Evolutionary conservation across 2,888 invertebrate genomes (phyloP), one percentile per base, ranked within the genome.

Genomic region (Conistra vaccinii): DNA sequence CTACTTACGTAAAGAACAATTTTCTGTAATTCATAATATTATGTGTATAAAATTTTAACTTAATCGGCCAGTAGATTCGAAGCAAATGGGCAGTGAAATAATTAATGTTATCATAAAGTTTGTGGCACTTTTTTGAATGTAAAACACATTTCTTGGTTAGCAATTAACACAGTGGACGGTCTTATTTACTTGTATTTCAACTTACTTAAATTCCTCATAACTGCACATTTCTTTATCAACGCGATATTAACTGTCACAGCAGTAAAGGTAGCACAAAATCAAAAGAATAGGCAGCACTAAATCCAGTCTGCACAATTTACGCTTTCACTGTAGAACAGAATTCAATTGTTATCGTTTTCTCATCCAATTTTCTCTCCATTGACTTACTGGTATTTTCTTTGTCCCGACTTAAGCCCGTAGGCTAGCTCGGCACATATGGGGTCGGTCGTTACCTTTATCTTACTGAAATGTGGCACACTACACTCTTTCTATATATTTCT

Each of bases 381-480:
- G 60, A 55, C 62, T 69, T 85, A 73, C 83, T 83, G 74, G 23
- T n/a, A 29, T 67, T 73, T 69, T 57, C 62, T 55, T 57, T 53
- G 20, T 26, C n/a, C 29, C 9, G 23, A 20, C n/a, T 23, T n/a
- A 76, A 63, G 55, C 66, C 39, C 75, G 53, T 39, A 65, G 81
- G 87, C 81, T 51, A 66, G 45, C 57, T 70, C 48, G 57, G 35
- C 80, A 85, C 79, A 85, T 83, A 83, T 68, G 83, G 80, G 62
- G 2, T 26, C 68, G 51, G 70, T 76, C 87, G 73, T 87, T 79
- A 81, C 78, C 81, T 77, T 78, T 68, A 77, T 78, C 76, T 87
- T 58, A 81, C 58, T 62, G 75, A 72, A 71, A 83, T 68, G 70
- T 85, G 74, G n/a, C 42, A 55, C 80, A 73, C 61, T 48, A 68